phyloP scores from a whole-genome alignment of 2,113 vertebrate genomes.

The Piaya cayana region DNA sequence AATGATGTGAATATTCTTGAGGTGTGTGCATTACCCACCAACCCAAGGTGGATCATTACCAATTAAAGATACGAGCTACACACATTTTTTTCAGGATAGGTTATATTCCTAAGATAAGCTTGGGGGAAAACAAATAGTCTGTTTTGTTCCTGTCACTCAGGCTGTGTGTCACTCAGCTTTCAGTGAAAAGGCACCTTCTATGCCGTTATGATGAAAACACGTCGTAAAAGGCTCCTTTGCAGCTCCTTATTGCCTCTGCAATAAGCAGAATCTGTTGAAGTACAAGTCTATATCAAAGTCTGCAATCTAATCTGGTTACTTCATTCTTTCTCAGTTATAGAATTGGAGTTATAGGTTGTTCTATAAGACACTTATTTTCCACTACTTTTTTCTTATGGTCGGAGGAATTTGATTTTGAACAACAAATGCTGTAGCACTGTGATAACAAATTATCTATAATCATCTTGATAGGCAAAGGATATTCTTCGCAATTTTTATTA shows the following conservation, averaged over 20 bases:
- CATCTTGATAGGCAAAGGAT: not conserved
- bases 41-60: not conserved
- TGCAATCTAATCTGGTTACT: not conserved
- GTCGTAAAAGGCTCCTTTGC: not conserved
- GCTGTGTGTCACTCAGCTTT: not conserved
- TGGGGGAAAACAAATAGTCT: no score
- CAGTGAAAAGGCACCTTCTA: not conserved
- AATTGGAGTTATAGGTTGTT: not conserved
- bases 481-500: not conserved
- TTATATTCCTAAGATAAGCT: not conserved
- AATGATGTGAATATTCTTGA: not conserved
- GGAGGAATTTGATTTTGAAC: not conserved
- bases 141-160: not conserved
- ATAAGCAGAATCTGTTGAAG: not conserved
- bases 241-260: no score
- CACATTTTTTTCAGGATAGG: not conserved
- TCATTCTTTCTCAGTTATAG: not conserved
- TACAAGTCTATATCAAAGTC: not conserved
- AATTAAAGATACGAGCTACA: not conserved
- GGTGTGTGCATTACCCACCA: not conserved
- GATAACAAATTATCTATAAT: not conserved
- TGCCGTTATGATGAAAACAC: fast-evolving
- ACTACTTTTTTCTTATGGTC: not conserved
- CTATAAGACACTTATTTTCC: not conserved
- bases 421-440: not conserved